Conservation (phyloP, 2,797 vertebrate species). For the Silurus aristotelis region DNA sequence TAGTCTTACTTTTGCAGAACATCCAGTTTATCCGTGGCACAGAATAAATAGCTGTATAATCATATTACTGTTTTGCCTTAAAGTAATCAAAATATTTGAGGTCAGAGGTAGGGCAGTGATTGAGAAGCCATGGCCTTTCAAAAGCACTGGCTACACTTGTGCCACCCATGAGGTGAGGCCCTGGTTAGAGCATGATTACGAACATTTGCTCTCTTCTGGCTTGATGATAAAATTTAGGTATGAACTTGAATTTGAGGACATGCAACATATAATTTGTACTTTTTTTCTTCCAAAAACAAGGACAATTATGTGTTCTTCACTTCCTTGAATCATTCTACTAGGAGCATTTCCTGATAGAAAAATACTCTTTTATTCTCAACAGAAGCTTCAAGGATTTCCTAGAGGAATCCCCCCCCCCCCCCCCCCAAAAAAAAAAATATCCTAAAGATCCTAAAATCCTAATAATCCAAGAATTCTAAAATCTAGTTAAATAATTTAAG, state of each 20-base stretch:
- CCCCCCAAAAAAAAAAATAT: no score
- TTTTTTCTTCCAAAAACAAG: neutral
- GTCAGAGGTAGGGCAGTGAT: neutral
- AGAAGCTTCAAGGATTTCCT: neutral
- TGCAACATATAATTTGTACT: neutral
- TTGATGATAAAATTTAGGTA: neutral
- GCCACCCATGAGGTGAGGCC: neutral
- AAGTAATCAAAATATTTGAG: constrained; percentile 2
- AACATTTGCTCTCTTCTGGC: neutral
- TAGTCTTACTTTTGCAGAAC: neutral
- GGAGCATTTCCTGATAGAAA: neutral
- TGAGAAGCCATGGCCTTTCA: neutral
- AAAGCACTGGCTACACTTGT: neutral
- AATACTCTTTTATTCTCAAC: neutral
- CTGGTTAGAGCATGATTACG: neutral
- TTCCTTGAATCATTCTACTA: neutral
- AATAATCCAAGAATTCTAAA: no score
- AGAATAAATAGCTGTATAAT: neutral
- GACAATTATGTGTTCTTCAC: neutral
- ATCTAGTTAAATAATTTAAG: no score
- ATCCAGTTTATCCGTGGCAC: neutral
- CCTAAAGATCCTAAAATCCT: no score
- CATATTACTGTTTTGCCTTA: neutral
- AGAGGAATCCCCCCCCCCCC: neutral
- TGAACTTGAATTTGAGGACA: constrained; percentile 2